Percentiles rank a stretch among this genome's conserved stretches.
Conservation (phyloP, 2,888 invertebrate species). For the Tridacna gigas region DNA sequence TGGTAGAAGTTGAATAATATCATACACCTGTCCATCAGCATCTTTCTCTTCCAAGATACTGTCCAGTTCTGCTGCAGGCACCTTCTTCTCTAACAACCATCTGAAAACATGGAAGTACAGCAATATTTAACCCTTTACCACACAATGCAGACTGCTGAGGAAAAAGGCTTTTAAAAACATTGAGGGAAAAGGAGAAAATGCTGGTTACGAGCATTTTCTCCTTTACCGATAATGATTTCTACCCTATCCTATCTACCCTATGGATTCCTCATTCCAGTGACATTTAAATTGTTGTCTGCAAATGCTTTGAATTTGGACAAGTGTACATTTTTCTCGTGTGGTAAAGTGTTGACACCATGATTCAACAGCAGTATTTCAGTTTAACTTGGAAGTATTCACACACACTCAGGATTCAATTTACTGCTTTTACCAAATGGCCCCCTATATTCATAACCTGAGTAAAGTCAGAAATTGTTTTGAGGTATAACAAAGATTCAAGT, state of each 20-base stretch:
- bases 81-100: constrained; percentile 90
- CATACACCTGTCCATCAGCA: constrained; percentile 41
- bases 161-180: no score
- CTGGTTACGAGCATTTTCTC: neutral
- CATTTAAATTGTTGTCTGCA: no score
- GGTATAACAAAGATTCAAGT: no score
- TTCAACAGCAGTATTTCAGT: no score
- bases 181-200: neutral
- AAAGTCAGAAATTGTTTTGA: no score
- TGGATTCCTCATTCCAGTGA: neutral
- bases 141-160: no score
- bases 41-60: constrained; percentile 81
- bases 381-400: no score
- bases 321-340: neutral
- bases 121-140: neutral
- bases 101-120: constrained; percentile 52
- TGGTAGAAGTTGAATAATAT: constrained; percentile 80
- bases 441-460: no score
- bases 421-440: no score
- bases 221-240: neutral
- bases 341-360: neutral
- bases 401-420: no score
- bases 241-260: no score
- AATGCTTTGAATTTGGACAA: neutral
- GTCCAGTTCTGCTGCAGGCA: constrained; percentile 90